Evolutionary conservation across 2,113 vertebrate genomes (phyloP).

Genomic region (Glaucidium brasilianum): DNA sequence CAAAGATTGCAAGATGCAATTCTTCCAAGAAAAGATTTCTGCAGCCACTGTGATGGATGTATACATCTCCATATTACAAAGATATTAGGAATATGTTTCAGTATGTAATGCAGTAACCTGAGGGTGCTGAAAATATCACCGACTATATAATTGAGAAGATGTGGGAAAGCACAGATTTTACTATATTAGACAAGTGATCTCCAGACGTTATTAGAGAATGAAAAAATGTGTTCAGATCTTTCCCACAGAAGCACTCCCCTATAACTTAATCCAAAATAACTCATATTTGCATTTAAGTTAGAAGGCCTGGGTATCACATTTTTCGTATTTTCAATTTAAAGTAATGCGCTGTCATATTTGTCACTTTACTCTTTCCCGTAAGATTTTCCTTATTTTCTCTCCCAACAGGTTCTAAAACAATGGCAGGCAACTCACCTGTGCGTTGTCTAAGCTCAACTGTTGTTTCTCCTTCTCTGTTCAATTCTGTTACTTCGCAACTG

Average conservation of each 20-base stretch:
- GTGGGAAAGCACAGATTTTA: background rate
- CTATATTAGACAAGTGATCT: background rate
- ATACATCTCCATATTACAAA: background rate
- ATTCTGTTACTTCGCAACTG: conserved; percentile 72
- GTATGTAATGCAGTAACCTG: background rate
- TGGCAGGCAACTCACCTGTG: conserved; percentile 49
- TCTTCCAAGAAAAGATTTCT: background rate
- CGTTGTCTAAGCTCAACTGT: conserved; percentile 36
- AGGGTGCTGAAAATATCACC: background rate
- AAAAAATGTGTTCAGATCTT: background rate
- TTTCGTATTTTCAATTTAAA: background rate
- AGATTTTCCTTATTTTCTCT: background rate
- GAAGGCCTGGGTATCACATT: background rate
- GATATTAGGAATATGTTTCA: background rate
- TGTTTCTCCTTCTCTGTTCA: conserved; percentile 65
- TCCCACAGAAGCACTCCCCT: background rate
- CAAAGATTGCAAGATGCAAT: background rate
- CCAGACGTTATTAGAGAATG: background rate
- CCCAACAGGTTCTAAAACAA: background rate
- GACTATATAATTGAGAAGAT: background rate
- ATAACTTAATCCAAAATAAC: background rate
- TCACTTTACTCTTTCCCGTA: background rate
- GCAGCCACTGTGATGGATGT: background rate
- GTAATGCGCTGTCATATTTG: background rate
- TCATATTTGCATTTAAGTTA: background rate